These are phyloP conservation scores for Hemicentrotus pulcherrimus DNA, from an alignment of 35 echinoderm and acorn worm species.

Conservation along the genomic window DNA sequence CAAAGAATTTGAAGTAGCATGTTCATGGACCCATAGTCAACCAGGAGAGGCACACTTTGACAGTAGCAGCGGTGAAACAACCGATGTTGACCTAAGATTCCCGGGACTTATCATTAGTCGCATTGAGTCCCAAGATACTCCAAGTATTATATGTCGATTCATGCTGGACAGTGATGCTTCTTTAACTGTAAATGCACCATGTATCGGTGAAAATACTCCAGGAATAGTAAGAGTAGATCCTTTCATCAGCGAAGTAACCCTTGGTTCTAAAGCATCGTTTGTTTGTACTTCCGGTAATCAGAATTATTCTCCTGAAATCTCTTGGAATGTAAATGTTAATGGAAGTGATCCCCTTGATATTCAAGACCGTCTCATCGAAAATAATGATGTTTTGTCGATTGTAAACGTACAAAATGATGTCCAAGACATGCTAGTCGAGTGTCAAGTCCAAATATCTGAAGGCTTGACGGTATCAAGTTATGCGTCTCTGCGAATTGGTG, in stretches of 20 bases:
- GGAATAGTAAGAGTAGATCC: not conserved
- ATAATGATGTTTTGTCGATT: not conserved
- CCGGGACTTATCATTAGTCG: not conserved
- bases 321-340: not conserved
- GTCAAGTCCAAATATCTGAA: not conserved
- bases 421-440: not conserved
- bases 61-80: not conserved
- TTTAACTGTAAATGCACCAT: not conserved
- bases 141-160: not conserved
- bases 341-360: not conserved
- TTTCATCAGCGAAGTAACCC: not conserved
- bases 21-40: not conserved
- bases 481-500: not conserved
- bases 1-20: not conserved
- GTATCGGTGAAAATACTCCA: not conserved
- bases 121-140: not conserved
- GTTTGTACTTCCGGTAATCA: constrained; percentile 19
- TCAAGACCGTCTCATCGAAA: not conserved
- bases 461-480: not conserved
- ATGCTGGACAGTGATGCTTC: constrained; percentile 5
- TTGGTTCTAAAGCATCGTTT: not conserved
- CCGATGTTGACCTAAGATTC: not conserved
- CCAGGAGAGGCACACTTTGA: not conserved
- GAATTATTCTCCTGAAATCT: not conserved
- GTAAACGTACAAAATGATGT: not conserved